phyloP scores from a whole-genome alignment of 2,888 invertebrate genomes.

The Coleophora flavipennella region DNA sequence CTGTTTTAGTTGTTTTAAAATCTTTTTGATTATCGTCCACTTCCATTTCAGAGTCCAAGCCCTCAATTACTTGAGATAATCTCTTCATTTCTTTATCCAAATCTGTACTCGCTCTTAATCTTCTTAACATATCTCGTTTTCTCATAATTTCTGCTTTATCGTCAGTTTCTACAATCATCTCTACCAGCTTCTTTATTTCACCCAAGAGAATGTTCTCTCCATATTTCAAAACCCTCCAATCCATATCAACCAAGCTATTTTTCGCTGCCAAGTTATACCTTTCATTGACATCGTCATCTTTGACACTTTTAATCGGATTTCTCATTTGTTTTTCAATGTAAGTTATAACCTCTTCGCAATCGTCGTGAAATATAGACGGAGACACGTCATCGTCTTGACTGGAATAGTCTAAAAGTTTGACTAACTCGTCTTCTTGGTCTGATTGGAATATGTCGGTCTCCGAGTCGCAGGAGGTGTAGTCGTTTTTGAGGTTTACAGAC shows the following conservation, averaged over 20 bases:
- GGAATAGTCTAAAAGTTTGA: conserved; percentile 80
- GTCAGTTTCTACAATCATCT: conserved; percentile 38
- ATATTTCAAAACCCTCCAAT: conserved; percentile 63
- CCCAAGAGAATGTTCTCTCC: conserved; percentile 63
- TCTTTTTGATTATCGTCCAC: conserved; percentile 19
- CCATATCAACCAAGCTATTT: conserved; percentile 59
- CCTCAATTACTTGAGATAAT: conserved; percentile 55
- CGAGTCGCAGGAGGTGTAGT: conserved; percentile 66
- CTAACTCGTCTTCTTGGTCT: conserved; percentile 84
- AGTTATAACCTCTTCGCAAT: conserved; percentile 54
- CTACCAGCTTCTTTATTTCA: conserved; percentile 54
- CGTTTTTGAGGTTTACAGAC: conserved; percentile 24
- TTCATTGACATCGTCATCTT: conserved; percentile 45
- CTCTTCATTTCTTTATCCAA: conserved; percentile 62
- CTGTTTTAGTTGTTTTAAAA: conserved; percentile 22
- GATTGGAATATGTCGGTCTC: conserved; percentile 85
- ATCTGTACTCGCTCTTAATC: conserved; percentile 43
- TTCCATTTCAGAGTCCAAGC: conserved; percentile 45
- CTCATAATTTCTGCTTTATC: conserved; percentile 39
- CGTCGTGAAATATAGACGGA: conserved; percentile 57
- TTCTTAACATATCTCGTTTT: conserved; percentile 34
- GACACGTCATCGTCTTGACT: conserved; percentile 75
- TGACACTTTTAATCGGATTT: conserved; percentile 25
- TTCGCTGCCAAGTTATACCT: conserved; percentile 52
- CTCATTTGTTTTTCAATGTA: conserved; percentile 52